These are phyloP conservation scores for Onychostoma macrolepis DNA, from an alignment of 2,113 vertebrate species.

Conservation along the genomic window DNA sequence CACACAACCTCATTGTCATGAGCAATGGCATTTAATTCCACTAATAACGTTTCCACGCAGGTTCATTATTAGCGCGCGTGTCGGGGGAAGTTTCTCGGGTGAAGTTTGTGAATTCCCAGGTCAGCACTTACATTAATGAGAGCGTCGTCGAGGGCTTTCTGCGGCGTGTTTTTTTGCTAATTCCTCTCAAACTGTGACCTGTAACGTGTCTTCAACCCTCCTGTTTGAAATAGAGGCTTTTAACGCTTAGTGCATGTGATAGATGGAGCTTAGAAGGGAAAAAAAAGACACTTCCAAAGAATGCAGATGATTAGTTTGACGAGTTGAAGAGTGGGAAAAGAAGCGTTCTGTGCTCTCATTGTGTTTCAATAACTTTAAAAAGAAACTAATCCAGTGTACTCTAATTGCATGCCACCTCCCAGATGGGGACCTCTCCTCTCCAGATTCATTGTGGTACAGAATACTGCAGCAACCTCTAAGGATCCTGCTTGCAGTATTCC, in stretches of 20 bases:
- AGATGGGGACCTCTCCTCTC: constrained; percentile 64
- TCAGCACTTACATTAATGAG: constrained; percentile 55
- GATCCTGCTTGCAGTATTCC: constrained; percentile 70
- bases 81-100: constrained; percentile 29
- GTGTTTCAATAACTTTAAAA: constrained; percentile 78
- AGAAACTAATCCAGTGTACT: constrained; percentile 77
- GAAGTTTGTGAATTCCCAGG: constrained; percentile 47
- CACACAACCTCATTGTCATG: constrained; percentile 39
- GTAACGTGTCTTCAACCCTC: constrained; percentile 41
- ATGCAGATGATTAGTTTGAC: constrained; percentile 66
- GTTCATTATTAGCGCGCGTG: constrained; percentile 23
- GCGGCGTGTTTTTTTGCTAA: constrained; percentile 35
- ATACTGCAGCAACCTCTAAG: constrained; percentile 68
- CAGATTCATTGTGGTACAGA: constrained; percentile 65
- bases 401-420: constrained; percentile 79
- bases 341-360: constrained; percentile 55
- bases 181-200: constrained; percentile 39
- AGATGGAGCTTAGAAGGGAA: constrained; percentile 46
- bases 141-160: background rate
- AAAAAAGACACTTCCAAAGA: constrained; percentile 43
- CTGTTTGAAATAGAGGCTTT: constrained; percentile 37
- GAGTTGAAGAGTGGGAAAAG: constrained; percentile 54
- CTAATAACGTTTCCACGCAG: constrained; percentile 15
- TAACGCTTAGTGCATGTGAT: constrained; percentile 40
- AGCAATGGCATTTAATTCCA: constrained; percentile 29